Evolutionary conservation across 1,140 invertebrate species (phyloP).

Genomic region (Hycleus cichorii): DNA sequence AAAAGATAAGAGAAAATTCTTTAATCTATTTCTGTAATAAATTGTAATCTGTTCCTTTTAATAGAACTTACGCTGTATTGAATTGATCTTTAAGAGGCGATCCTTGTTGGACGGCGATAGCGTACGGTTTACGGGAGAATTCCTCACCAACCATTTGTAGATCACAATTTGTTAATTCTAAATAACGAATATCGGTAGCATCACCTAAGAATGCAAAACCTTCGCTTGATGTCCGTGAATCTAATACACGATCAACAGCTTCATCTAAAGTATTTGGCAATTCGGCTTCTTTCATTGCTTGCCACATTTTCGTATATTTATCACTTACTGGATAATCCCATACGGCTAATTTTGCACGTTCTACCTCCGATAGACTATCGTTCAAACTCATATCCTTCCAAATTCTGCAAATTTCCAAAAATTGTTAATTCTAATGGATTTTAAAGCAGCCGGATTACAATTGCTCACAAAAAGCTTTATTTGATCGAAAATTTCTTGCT

Average conservation of each 20-base stretch:
- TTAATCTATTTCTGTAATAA: background rate
- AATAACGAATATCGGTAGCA: conserved; percentile 86
- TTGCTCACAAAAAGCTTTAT: too few relatives aligned
- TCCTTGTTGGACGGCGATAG: conserved; percentile 92
- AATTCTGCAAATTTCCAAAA: conserved; percentile 55
- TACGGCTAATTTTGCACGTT: conserved; percentile 87
- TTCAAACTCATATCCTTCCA: conserved; percentile 98
- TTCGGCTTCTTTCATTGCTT: conserved; percentile 86
- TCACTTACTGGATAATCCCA: conserved; percentile 99
- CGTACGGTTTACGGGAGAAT: conserved; percentile 94
- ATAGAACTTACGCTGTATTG: conserved; percentile 71
- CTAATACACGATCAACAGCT: conserved; percentile 70
- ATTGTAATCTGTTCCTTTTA: background rate
- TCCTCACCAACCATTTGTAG: conserved; percentile 88
- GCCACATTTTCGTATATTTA: conserved; percentile 98
- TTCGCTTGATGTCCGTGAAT: conserved; percentile 65
- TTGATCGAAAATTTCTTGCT: too few relatives aligned
- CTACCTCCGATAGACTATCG: conserved; percentile 80
- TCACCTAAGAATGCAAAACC: conserved; percentile 91
- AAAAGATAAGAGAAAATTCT: too few relatives aligned
- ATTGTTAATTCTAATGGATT: background rate
- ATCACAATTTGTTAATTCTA: conserved; percentile 81
- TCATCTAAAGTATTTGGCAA: conserved; percentile 70
- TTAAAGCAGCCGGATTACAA: background rate
- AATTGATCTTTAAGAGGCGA: conserved; percentile 88